Conservation (phyloP, 2,888 invertebrate genomes). For the Psylliodes chrysocephalus region DNA sequence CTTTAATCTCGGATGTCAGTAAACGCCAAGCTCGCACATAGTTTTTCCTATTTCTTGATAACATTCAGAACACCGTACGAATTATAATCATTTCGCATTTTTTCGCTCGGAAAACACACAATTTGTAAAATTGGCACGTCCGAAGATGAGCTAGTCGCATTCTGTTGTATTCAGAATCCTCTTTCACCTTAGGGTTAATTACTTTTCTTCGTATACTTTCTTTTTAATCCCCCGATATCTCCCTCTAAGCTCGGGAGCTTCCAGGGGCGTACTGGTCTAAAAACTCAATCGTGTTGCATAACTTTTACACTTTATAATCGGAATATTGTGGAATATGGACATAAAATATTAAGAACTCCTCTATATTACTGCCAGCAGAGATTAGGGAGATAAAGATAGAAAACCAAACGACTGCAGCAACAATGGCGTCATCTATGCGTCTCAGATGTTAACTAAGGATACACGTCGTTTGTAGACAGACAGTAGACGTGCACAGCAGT, state of each 20-base stretch:
- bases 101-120: conserved; percentile 8
- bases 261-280: conserved; percentile 5
- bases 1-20: conserved; percentile 3
- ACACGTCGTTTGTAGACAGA: too few species aligned
- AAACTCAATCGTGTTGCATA: too few species aligned
- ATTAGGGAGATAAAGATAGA: too few species aligned
- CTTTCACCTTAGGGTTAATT: conserved; percentile 25
- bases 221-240: conserved; percentile 25
- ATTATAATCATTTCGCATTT: conserved; percentile 22
- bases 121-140: conserved; percentile 29
- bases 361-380: too few species aligned
- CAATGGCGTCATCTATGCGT: too few species aligned
- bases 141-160: conserved; percentile 25
- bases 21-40: conserved; percentile 9
- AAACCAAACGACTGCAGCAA: too few species aligned
- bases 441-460: too few species aligned
- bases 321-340: too few species aligned
- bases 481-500: too few species aligned
- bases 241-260: not conserved
- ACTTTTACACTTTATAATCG: too few species aligned
- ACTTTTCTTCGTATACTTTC: conserved; percentile 27
- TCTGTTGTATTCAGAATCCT: conserved; percentile 29
- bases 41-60: conserved; percentile 5
- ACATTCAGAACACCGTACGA: conserved; percentile 14
- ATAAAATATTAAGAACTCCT: too few species aligned